phyloP scores from a whole-genome alignment of 2,888 invertebrate genomes.

The Bombylius major region DNA sequence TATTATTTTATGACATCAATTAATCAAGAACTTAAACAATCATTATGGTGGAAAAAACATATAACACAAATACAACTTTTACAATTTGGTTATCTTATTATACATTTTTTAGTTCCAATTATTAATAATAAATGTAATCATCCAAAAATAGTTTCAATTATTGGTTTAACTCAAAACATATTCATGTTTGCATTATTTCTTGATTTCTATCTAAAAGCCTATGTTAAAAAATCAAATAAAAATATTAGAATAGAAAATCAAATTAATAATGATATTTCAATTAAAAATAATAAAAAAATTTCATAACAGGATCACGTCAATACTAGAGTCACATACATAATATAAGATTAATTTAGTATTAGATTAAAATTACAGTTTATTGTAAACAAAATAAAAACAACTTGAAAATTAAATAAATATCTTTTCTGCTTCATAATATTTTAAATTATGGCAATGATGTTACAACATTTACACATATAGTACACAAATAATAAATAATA shows the following conservation, averaged over 20 bases:
- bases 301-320: not conserved
- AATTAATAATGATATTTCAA: not conserved
- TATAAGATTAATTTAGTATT: no score
- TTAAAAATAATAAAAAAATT: not conserved
- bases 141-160: not conserved
- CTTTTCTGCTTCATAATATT: no score
- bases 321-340: no score
- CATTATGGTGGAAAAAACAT: conserved; percentile 65
- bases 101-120: not conserved
- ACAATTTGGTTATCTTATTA: conserved; percentile 1
- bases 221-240: conserved; percentile 17
- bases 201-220: conserved; percentile 31
- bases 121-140: conserved; percentile 1
- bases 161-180: conserved; percentile 18
- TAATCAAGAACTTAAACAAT: conserved; percentile 52
- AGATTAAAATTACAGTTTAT: no score
- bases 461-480: no score
- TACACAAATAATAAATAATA: no score
- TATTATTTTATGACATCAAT: conserved; percentile 64
- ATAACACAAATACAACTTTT: conserved; percentile 65
- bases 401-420: no score
- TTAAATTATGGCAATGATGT: no score
- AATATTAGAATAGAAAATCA: not conserved
- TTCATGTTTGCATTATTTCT: conserved; percentile 35
- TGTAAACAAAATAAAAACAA: no score